Conservation (phyloP, 2,113 vertebrate species). For the Pygoscelis antarcticus region DNA sequence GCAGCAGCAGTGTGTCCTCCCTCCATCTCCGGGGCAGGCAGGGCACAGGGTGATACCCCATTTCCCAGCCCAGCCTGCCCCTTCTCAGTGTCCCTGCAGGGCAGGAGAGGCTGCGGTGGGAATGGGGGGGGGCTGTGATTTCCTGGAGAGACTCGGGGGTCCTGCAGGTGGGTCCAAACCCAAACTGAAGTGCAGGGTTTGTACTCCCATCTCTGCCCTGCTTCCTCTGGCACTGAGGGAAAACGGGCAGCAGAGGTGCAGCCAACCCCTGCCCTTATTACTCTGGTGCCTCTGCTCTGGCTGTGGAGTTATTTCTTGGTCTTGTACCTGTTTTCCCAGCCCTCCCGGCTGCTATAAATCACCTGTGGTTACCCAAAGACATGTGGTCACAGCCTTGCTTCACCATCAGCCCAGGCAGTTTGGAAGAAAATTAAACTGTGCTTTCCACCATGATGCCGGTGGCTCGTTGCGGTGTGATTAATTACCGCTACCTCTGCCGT, state of each 20-base stretch:
- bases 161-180: background rate
- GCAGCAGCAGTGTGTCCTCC: background rate
- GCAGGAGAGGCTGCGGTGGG: background rate
- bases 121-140: background rate
- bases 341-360: rapidly evolving
- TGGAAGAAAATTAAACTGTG: background rate
- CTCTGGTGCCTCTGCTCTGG: background rate
- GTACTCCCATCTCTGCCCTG: background rate
- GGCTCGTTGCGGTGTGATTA: background rate
- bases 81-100: background rate
- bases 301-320: background rate
- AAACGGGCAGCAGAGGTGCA: background rate
- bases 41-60: background rate
- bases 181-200: background rate
- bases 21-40: background rate
- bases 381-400: rapidly evolving
- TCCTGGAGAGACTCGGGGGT: background rate
- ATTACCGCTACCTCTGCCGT: background rate
- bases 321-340: background rate
- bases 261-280: background rate
- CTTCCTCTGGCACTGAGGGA: background rate
- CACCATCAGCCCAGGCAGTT: background rate
- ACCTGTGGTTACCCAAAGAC: background rate
- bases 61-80: background rate
- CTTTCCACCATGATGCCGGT: rapidly evolving